Evolutionary conservation across 2,113 vertebrate species (phyloP).

Genomic region (Andinoacara biseriatus): DNA sequence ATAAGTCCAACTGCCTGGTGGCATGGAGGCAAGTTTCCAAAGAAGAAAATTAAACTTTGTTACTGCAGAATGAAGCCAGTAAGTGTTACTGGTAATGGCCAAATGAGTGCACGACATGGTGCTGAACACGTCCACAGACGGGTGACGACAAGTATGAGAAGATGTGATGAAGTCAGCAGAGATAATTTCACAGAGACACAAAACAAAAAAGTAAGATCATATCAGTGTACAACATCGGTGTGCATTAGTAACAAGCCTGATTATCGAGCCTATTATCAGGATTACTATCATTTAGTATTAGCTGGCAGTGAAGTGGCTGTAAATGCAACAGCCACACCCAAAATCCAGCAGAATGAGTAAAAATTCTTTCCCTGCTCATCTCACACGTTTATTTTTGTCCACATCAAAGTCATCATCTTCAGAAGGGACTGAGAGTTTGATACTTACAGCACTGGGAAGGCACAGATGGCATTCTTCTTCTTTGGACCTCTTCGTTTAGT

Average conservation of each 20-base stretch:
- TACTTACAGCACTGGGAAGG: conserved; percentile 98
- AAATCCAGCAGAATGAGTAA: neutral
- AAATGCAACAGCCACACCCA: neutral
- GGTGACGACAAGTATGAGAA: fast-evolving
- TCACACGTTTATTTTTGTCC: neutral
- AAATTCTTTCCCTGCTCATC: neutral
- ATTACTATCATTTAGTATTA: neutral
- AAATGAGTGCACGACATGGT: neutral
- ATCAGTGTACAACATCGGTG: neutral
- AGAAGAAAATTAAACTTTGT: conserved; percentile 39
- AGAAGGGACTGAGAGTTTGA: neutral
- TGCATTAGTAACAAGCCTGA: neutral
- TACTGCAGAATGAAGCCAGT: conserved; percentile 14
- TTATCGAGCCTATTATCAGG: neutral
- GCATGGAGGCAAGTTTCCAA: conserved; percentile 76
- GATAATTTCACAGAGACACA: neutral
- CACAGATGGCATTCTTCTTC: conserved; percentile 81
- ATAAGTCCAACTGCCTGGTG: conserved; percentile 91
- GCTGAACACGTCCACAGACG: neutral
- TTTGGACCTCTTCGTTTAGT: conserved; percentile 83
- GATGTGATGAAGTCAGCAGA: neutral
- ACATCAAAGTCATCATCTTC: neutral
- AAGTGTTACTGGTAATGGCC: neutral
- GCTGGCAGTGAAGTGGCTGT: fast-evolving
- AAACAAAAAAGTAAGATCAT: neutral